A percentile compares a stretch with the other conserved stretches of the same genome.
These are phyloP conservation scores for Leptinotarsa peninsularis DNA, from an alignment of 2,888 invertebrate genomes.

Conservation along the genomic window DNA sequence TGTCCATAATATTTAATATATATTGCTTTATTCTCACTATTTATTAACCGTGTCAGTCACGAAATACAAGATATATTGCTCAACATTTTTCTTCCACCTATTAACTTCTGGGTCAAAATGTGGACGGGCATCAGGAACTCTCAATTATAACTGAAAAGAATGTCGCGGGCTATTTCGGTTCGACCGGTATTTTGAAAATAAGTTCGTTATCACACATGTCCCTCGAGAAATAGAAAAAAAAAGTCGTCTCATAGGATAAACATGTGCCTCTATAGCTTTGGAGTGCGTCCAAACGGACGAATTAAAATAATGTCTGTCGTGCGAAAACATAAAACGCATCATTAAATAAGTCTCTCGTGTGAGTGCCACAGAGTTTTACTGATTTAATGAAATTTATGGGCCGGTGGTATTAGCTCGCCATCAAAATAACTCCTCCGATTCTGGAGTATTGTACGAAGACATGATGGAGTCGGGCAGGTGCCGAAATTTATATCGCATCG, in stretches of 20 bases:
- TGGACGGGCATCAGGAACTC: conserved; percentile 38
- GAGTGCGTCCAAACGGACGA: conserved; percentile 63
- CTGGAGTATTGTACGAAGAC: conserved; percentile 51
- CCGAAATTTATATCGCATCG: conserved; percentile 51
- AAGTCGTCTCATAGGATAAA: conserved; percentile 55
- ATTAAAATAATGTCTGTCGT: conserved; percentile 68
- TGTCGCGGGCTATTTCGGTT: conserved; percentile 50
- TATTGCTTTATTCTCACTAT: too few relatives aligned
- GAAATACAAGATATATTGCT: background rate
- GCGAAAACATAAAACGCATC: conserved; percentile 68
- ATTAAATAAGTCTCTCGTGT: conserved; percentile 66
- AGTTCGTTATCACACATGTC: conserved; percentile 60
- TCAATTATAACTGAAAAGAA: conserved; percentile 47
- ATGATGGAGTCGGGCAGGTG: conserved; percentile 57
- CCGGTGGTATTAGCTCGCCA: conserved; percentile 54
- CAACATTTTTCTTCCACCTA: conserved; percentile 20
- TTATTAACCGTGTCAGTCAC: too few relatives aligned
- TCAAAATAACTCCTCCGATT: conserved; percentile 50
- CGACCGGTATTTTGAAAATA: conserved; percentile 55
- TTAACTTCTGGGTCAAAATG: conserved; percentile 26
- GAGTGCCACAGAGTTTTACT: conserved; percentile 64
- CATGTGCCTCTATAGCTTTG: conserved; percentile 61
- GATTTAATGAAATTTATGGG: conserved; percentile 64
- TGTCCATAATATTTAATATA: too few relatives aligned
- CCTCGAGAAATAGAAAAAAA: conserved; percentile 46